These are phyloP conservation scores for Rhingia rostrata DNA, from an alignment of 2,888 invertebrate genomes.

Conservation along the genomic window DNA sequence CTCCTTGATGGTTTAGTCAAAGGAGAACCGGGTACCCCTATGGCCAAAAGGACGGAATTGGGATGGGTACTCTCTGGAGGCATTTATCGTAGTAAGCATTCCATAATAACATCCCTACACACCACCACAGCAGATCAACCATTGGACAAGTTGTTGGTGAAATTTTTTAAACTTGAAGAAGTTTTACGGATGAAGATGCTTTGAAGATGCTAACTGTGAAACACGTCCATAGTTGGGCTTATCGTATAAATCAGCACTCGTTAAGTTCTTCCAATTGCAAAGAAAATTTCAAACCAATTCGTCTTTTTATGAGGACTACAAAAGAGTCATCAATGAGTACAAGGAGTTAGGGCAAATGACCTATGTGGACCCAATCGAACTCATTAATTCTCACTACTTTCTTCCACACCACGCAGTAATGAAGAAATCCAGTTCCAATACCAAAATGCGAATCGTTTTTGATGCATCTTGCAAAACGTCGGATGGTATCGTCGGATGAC, in stretches of 20 bases:
- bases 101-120: slow-evolving; percentile 12
- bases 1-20: too few species aligned
- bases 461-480: too few species aligned
- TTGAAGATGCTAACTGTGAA: slow-evolving; percentile 15
- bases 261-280: slow-evolving; percentile 18
- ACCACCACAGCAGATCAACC: neutral
- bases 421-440: too few species aligned
- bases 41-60: slow-evolving; percentile 6
- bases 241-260: slow-evolving; percentile 4
- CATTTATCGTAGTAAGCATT: neutral
- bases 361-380: neutral
- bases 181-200: neutral
- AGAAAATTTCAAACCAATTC: slow-evolving; percentile 13
- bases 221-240: slow-evolving; percentile 13
- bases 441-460: too few species aligned
- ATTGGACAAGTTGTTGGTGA: neutral
- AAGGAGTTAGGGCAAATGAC: slow-evolving; percentile 10
- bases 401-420: slow-evolving; percentile 46
- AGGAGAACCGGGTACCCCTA: too few species aligned
- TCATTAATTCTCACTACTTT: slow-evolving; percentile 4
- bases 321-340: slow-evolving; percentile 5
- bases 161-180: slow-evolving; percentile 38
- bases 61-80: too few species aligned
- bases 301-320: slow-evolving; percentile 2
- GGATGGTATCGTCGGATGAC: too few species aligned